Evolutionary conservation across 2,113 vertebrate genomes (phyloP), one percentile per base, ranked within the genome.

Genomic region (Scolopax mira): DNA sequence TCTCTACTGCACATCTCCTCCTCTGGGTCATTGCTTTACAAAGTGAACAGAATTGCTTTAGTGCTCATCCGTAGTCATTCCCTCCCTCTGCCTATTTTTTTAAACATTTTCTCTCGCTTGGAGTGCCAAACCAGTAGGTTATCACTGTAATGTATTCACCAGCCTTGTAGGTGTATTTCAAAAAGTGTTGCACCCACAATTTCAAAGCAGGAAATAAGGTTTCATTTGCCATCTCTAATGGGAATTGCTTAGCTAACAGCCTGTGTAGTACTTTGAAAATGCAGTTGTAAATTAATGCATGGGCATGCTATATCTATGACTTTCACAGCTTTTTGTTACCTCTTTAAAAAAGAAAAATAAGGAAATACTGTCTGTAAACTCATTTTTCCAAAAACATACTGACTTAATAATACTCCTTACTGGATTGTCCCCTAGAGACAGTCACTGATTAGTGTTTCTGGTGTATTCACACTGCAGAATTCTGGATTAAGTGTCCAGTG

Each of bases 141-240:
- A 79, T 41, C 41, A 51, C 46, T 91, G 25, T 80, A 92, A 91
- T 48, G 27, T 55, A n/a, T 60, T 86, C 82, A 35, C 18, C 75
- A 71, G 73, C 89, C 64, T 61, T 74, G 37, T 75, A 89, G 16
- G 17, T 49, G 49, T 72, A 70, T 92, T 80, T 84, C 37, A 69
- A 90, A 86, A 70, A 74, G n/a, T 37, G 84, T 95, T 91, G 49
- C 60, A 78, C 70, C 28, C 17, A 10, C 49, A 89, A 37, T 95
- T 91, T 89, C 80, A 97, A 92, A 96, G 58, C 27, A 86, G 85
- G 27, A 83, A 90, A 96, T 72, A 90, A 77, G 55, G 5, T 89
- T 95, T 95, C 74, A 72, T 88, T 74, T 94, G 61, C 79, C 52
- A 33, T 77, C 62, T 73, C 70, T 85, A 71, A 83, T 66, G 37